These are phyloP conservation scores for Chrysolina oricalcia DNA, from an alignment of 2,888 invertebrate species.

Conservation along the genomic window DNA sequence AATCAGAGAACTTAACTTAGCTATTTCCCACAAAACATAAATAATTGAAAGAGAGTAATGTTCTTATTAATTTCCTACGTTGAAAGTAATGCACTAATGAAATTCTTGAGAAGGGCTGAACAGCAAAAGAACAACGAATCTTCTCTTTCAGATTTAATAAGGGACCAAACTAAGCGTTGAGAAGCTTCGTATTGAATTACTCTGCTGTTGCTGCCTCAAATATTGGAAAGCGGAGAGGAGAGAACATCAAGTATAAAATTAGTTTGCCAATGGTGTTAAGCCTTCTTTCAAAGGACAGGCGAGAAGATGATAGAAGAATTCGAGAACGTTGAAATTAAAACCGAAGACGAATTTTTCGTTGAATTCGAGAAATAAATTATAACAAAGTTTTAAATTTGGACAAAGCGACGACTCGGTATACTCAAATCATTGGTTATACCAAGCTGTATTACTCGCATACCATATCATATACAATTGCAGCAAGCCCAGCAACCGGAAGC, in stretches of 20 bases:
- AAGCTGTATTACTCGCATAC: no score
- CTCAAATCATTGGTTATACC: no score
- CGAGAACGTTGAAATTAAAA: background rate
- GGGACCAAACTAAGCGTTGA: slow-evolving; percentile 52
- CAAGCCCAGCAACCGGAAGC: no score
- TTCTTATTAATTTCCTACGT: background rate
- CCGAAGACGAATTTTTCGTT: background rate
- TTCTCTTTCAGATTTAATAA: slow-evolving; percentile 48
- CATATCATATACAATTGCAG: no score
- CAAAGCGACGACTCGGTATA: no score
- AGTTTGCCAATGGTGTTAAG: slow-evolving; percentile 46
- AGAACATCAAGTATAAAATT: slow-evolving; percentile 49
- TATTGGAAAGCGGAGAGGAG: slow-evolving; percentile 50
- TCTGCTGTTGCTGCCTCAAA: slow-evolving; percentile 49
- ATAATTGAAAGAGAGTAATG: background rate
- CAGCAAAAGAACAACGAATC: slow-evolving; percentile 42
- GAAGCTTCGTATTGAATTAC: slow-evolving; percentile 52
- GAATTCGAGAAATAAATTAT: no score
- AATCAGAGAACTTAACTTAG: background rate
- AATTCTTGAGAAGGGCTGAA: slow-evolving; percentile 28
- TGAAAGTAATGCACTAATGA: slow-evolving; percentile 22
- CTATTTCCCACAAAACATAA: background rate
- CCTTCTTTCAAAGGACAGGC: background rate
- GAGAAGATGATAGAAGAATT: background rate
- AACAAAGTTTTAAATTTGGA: no score